Evolutionary conservation across 2,888 invertebrate species (phyloP).

Genomic region (Cephalotes varians): DNA sequence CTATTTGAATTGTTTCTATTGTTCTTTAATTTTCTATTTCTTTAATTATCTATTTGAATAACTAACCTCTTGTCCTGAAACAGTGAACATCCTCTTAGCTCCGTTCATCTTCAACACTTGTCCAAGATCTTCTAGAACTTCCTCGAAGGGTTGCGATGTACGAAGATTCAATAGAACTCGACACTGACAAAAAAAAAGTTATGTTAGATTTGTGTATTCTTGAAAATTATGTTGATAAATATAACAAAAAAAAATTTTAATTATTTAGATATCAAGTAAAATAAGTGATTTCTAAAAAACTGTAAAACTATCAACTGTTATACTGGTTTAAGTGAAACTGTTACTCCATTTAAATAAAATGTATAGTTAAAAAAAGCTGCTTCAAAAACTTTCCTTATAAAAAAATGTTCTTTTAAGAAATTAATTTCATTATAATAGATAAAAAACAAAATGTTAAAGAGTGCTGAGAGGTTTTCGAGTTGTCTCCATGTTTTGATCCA

Average conservation of each 20-base stretch:
- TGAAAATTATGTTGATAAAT: background rate
- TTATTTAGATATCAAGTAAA: slow-evolving; percentile 2
- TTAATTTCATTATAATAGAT: background rate
- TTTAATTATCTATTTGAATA: background rate
- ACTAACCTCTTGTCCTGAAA: slow-evolving; percentile 94
- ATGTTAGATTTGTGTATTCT: background rate
- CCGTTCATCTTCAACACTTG: slow-evolving; percentile 97
- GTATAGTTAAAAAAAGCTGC: background rate
- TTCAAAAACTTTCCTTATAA: background rate
- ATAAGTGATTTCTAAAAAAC: background rate
- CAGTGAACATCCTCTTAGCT: slow-evolving; percentile 96
- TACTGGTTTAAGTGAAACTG: background rate
- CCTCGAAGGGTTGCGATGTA: slow-evolving; percentile 97
- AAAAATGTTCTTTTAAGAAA: background rate
- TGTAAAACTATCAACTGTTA: background rate
- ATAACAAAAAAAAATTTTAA: background rate
- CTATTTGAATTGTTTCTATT: no score
- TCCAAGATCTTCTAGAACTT: slow-evolving; percentile 96
- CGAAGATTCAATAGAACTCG: slow-evolving; percentile 96
- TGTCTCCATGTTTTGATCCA: no score
- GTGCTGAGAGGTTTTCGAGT: no score
- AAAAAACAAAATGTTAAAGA: background rate
- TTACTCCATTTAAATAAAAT: background rate
- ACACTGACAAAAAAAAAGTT: slow-evolving; percentile 88
- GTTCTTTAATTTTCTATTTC: background rate